Evolutionary conservation across 2,113 vertebrate species (phyloP), one percentile per base, ranked within the genome.

Genomic region (Tauraco erythrolophus): DNA sequence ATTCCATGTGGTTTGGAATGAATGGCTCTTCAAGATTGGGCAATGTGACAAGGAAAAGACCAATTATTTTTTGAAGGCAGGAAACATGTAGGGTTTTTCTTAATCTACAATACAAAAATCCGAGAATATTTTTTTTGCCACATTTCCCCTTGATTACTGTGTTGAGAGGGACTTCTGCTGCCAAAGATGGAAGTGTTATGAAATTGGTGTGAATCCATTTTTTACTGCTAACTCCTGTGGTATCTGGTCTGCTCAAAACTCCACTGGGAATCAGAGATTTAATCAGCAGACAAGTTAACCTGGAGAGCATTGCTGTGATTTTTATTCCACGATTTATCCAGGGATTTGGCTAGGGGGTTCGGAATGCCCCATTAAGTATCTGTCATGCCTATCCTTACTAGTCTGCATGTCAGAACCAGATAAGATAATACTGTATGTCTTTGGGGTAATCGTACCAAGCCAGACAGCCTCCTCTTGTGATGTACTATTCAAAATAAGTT

Each of bases 151-250:
- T 2, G 0, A 7, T 54, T 56, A 11, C 18, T 41, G 28, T 77
- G 25, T 62, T 91, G 31, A 31, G 33, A 75, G 45, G 39, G 28
- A 21, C 11, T 56, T 72, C 33, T 78, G 30, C 30, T 82, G n/a
- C 41, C n/a, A 33, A 30, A 82, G 28, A 3, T 66, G 31, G 48
- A 75, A 80, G 57, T 61, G 31, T 56, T 81, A 46, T 3, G 46
- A 77, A 78, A 45, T 45, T 2, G 46, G 6, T 0, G 0, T 30
- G 25, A 83, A 39, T 53, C 9, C 8, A 8, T 0, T 22, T 80
- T 25, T 56, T 66, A 17, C 43, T 24, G 5, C 21, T 39, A 43
- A 21, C 25, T 80, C 37, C 50, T 51, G 14, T 58, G 45, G 27
- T 37, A n/a, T 64, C 22, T 0, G 0, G 8, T 89, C 45, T 76